phyloP scores from a whole-genome alignment of 2,888 invertebrate species.

The Meloe dianella region DNA sequence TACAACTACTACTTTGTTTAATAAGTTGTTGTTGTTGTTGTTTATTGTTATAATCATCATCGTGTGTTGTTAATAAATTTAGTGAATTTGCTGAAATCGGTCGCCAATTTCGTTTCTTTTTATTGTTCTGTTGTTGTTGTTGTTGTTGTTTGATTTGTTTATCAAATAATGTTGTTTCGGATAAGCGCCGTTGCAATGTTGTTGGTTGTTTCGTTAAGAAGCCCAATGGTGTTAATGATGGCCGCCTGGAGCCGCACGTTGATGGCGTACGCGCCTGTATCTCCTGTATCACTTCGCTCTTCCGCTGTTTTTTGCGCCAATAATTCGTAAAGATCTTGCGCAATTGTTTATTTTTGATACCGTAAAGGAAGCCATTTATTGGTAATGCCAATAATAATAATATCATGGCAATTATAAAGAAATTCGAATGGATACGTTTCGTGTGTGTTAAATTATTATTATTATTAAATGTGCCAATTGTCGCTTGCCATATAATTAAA shows the following conservation, averaged over 20 bases:
- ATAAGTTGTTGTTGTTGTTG: constrained; percentile 55
- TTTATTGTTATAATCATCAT: constrained; percentile 39
- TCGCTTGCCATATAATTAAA: constrained; percentile 71
- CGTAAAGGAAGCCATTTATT: constrained; percentile 79
- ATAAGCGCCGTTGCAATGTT: constrained; percentile 63
- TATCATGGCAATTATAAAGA: constrained; percentile 67
- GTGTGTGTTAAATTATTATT: constrained; percentile 40
- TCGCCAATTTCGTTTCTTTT: constrained; percentile 62
- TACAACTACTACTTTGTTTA: constrained; percentile 72
- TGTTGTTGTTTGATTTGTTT: constrained; percentile 50
- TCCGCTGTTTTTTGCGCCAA: constrained; percentile 78
- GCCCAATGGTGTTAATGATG: constrained; percentile 65
- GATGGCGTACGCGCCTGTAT: constrained; percentile 82
- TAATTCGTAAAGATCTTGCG: constrained; percentile 78
- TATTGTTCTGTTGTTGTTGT: constrained; percentile 50
- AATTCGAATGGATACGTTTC: constrained; percentile 57
- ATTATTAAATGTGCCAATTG: constrained; percentile 47
- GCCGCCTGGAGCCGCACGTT: constrained; percentile 76
- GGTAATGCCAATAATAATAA: constrained; percentile 74
- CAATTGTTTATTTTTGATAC: constrained; percentile 74
- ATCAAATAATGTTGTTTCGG: constrained; percentile 65
- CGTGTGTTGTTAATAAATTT: constrained; percentile 46
- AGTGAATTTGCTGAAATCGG: constrained; percentile 58
- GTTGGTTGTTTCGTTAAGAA: constrained; percentile 61
- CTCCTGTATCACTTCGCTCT: constrained; percentile 79